A percentile compares a stretch with the other conserved stretches of the same genome.
Evolutionary conservation across 1,140 invertebrate genomes (phyloP).

Genomic region (Drosophila ohnishii): DNA sequence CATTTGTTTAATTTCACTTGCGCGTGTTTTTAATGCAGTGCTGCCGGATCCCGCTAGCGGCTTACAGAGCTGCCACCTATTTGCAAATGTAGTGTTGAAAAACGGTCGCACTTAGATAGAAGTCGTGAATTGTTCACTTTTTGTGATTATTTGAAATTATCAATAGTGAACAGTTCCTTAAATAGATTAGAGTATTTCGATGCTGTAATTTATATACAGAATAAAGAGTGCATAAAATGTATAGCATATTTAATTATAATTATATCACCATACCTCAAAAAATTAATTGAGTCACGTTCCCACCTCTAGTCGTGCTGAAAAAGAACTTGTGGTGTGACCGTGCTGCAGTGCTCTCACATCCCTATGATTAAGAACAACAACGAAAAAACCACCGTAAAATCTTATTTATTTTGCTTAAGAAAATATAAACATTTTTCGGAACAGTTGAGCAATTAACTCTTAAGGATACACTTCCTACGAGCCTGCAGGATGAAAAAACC

Average conservation of each 20-base stretch:
- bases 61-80: slow-evolving; percentile 4
- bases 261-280: no score
- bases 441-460: not conserved
- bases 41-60: slow-evolving; percentile 15
- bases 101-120: not conserved
- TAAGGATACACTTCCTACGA: no score
- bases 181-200: not conserved
- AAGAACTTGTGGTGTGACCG: slow-evolving; percentile 4
- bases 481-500: not conserved
- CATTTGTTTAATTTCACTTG: slow-evolving; percentile 36
- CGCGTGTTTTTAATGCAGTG: slow-evolving; percentile 36
- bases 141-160: not conserved
- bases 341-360: slow-evolving; percentile 13
- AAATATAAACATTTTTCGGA: not conserved
- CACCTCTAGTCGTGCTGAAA: not conserved
- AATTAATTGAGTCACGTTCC: not conserved
- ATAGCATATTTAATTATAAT: not conserved
- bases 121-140: not conserved
- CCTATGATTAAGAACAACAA: slow-evolving; percentile 39
- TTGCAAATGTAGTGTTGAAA: not conserved
- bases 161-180: not conserved
- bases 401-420: slow-evolving; percentile 14
- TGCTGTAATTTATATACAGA: not conserved
- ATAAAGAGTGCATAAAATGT: not conserved
- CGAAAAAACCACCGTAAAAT: slow-evolving; percentile 40